Conservation (phyloP, 2,797 vertebrate species). For the Enteromius argenteus region DNA sequence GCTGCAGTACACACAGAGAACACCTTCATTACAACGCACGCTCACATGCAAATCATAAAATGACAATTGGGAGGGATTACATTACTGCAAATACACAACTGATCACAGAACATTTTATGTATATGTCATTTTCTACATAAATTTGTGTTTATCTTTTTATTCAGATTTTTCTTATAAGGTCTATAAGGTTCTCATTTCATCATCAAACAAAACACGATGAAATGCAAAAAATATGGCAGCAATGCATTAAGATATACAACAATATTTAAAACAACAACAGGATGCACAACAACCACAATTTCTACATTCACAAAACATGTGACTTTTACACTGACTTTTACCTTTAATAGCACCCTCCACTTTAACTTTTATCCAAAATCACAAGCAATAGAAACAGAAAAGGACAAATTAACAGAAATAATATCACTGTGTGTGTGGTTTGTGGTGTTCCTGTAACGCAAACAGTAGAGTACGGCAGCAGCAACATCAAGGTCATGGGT, state of each 20-base stretch:
- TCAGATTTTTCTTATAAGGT: background rate
- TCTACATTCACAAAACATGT: conserved; percentile 15
- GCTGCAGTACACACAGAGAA: conserved; percentile 70
- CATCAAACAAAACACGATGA: background rate
- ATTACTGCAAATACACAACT: conserved; percentile 21
- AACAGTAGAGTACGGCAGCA: background rate
- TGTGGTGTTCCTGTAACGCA: background rate
- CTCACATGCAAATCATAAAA: conserved; percentile 1
- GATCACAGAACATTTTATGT: background rate
- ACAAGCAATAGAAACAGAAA: conserved; percentile 66
- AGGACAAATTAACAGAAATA: conserved; percentile 44
- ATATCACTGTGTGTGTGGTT: background rate
- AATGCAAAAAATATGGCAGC: background rate
- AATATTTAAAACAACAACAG: conserved; percentile 6
- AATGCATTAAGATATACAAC: conserved; percentile 1
- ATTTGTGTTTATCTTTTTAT: background rate
- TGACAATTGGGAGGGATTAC: background rate
- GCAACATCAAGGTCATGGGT: background rate
- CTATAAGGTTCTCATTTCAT: background rate
- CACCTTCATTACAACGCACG: background rate
- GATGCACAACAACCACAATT: conserved; percentile 5
- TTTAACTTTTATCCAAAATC: conserved; percentile 83
- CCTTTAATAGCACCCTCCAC: conserved; percentile 89
- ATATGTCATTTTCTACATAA: background rate
- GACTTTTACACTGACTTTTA: conserved; percentile 75